Base-by-base conservation (phyloP, 1,140 invertebrate genomes). In the Dendroctonus valens region DNA sequence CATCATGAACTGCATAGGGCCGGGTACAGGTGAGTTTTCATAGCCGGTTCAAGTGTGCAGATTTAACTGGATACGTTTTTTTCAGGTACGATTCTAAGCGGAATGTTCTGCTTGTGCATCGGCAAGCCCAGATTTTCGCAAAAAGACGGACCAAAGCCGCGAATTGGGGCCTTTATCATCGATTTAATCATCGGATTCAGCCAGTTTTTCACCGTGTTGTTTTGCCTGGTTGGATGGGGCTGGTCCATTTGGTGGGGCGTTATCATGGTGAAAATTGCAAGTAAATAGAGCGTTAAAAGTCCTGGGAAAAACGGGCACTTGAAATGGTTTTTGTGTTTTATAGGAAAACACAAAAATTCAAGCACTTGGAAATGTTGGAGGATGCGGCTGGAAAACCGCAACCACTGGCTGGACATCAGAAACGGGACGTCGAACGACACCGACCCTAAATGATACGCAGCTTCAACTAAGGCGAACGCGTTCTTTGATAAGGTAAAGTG, bases 171-270 rank as follows among this genome's bases (percentile, higher is more conserved):
- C 5, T 87, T 93, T 67, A 84, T 92, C 62, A 89, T 96, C 39
- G 92, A 97, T 81, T 77, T 92, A 11, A 81, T 94, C 68, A 91
- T 97, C 42, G 93, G 93, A 0, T 80, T 89, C 15, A 86, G 89
- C 41, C 95, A 97, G 79, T 81, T 93, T 54, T 95, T 96, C 80
- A 96, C 93, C 5, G 90, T 97, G n/a, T 84, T 96, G 26, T 97
- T 97, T 79, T 90, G 94, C 67, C 85, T 97, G 6, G 94, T 98
- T 39, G 95, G 95, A 5, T 98, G 95, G 95, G 94, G 95, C 67
- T 98, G 95, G 95, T 95, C 93, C 40, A 89, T 97, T 58, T 95
- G 93, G 85, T 98, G 95, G 95, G 95, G 94, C 14, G 87, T 94
- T 62, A 93, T 93, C 69, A 92, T 97, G 85, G 78, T 93, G 9